Percentiles rank a stretch among this genome's conserved stretches.
phyloP scores from a whole-genome alignment of 2,888 invertebrate genomes.

The Hemaris fuciformis region DNA sequence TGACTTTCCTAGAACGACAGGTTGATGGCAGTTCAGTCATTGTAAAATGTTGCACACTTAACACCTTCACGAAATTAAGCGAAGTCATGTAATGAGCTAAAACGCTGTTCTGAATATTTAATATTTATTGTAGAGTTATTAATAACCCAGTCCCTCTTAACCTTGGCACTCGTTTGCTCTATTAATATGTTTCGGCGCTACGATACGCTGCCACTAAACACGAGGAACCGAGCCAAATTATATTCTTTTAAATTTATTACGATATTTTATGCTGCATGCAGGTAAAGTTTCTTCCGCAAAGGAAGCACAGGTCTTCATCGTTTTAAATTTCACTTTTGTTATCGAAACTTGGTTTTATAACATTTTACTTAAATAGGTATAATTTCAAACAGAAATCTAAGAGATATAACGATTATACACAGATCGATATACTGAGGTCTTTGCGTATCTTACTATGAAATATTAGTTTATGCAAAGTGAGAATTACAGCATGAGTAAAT shows the following conservation, averaged over 20 bases:
- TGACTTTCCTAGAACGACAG: slow-evolving; percentile 46
- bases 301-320: background rate
- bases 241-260: background rate
- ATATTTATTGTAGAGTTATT: slow-evolving; percentile 24
- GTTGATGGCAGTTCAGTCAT: slow-evolving; percentile 22
- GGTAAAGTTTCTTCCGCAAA: background rate
- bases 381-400: background rate
- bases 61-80: slow-evolving; percentile 6
- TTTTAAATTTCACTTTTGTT: background rate
- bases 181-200: slow-evolving; percentile 26
- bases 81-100: background rate
- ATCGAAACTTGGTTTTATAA: background rate
- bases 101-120: background rate
- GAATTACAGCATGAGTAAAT: background rate
- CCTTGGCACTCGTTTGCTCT: slow-evolving; percentile 35
- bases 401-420: background rate
- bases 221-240: slow-evolving; percentile 1
- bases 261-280: background rate
- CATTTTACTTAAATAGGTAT: background rate
- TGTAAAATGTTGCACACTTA: slow-evolving; percentile 9
- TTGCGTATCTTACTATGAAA: background rate
- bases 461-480: background rate
- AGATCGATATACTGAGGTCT: too few relatives aligned
- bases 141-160: slow-evolving; percentile 24
- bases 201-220: slow-evolving; percentile 5